Percentiles rank a stretch among this genome's conserved stretches.
These are phyloP conservation scores for Poecilia picta DNA, from an alignment of 2,797 vertebrate species.

Conservation along the genomic window DNA sequence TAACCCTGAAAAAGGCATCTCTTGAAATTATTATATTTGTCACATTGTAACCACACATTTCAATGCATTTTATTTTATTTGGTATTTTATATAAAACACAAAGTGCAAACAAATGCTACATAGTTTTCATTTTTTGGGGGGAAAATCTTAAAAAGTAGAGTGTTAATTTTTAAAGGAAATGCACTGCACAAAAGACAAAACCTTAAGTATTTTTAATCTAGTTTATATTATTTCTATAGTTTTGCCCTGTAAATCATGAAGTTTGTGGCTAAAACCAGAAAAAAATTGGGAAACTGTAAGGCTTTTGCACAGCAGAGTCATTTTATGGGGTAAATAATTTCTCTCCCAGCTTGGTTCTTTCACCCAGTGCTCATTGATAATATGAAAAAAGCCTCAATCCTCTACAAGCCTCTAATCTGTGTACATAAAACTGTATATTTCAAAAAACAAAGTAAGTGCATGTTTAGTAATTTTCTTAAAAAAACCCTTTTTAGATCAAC, in stretches of 20 bases:
- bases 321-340: slow-evolving; percentile 21
- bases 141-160: not conserved
- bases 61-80: not conserved
- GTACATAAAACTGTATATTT: slow-evolving; percentile 82
- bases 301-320: not conserved
- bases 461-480: slow-evolving; percentile 79
- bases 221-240: not conserved
- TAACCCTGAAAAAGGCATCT: not conserved
- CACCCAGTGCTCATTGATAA: slow-evolving; percentile 40
- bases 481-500: slow-evolving; percentile 65
- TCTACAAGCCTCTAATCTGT: slow-evolving; percentile 65
- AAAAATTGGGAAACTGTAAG: not conserved
- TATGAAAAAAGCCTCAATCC: slow-evolving; percentile 59
- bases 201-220: too few species aligned
- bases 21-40: not conserved
- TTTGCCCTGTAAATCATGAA: not conserved
- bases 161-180: not conserved
- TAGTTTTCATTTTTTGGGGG: not conserved
- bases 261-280: not conserved
- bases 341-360: slow-evolving; percentile 19
- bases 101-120: not conserved
- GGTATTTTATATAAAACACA: not conserved
- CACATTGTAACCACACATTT: not conserved
- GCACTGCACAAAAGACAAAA: not conserved
- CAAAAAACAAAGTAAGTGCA: slow-evolving; percentile 73